phyloP scores from a whole-genome alignment of 2,113 vertebrate species.

The Paracanthobrama guichenoti region DNA sequence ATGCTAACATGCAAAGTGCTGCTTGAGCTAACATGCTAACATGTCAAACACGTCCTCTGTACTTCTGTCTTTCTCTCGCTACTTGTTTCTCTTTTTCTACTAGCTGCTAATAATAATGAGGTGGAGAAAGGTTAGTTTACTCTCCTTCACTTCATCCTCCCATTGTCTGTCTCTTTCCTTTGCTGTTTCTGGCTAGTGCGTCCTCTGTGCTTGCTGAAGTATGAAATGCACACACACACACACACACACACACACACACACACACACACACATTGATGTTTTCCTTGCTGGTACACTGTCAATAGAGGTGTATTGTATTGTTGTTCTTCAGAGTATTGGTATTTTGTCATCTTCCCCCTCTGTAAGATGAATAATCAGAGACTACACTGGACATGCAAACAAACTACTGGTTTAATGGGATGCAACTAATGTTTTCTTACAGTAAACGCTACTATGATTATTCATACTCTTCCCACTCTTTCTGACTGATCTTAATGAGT shows the following conservation, averaged over 20 bases:
- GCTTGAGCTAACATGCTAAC: slow-evolving; percentile 69
- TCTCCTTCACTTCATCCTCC: slow-evolving; percentile 44
- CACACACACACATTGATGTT: slow-evolving; percentile 7
- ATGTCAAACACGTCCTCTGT: slow-evolving; percentile 54
- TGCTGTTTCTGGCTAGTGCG: background rate
- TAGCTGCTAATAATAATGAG: slow-evolving; percentile 99
- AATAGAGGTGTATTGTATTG: slow-evolving; percentile 2
- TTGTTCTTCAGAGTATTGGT: slow-evolving; percentile 1
- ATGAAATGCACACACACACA: slow-evolving; percentile 4
- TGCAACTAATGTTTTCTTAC: background rate
- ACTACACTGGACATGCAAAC: background rate
- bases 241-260: slow-evolving; percentile 6
- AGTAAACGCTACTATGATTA: background rate
- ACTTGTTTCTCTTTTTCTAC: slow-evolving; percentile 74
- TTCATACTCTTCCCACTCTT: background rate
- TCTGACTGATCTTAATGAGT: slow-evolving; percentile 48
- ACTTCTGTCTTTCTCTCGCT: slow-evolving; percentile 56
- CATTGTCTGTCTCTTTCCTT: slow-evolving; percentile 18
- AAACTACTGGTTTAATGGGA: slow-evolving; percentile 2
- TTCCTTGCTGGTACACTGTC: background rate
- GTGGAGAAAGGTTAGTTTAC: slow-evolving; percentile 99
- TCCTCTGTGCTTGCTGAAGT: slow-evolving; percentile 20
- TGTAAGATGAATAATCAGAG: slow-evolving; percentile 5
- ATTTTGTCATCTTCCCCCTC: background rate
- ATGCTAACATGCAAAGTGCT: slow-evolving; percentile 61